These are phyloP conservation scores for Stenodema calcarata DNA, from an alignment of 2,888 invertebrate species.

Conservation along the genomic window DNA sequence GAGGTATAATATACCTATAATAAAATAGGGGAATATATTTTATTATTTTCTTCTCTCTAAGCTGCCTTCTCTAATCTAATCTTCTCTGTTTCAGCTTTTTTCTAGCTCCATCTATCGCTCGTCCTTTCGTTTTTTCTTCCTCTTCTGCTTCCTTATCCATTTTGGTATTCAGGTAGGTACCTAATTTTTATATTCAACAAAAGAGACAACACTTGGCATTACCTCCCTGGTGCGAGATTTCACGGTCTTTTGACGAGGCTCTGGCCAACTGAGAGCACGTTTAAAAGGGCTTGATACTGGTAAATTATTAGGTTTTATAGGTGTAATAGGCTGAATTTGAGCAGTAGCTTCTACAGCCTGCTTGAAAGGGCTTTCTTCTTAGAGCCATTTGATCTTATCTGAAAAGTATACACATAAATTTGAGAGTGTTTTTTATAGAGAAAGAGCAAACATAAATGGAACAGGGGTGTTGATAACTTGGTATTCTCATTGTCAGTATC, in stretches of 20 bases:
- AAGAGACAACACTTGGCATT: constrained; percentile 33
- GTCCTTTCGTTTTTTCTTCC: constrained; percentile 15
- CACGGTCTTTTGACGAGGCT: neutral
- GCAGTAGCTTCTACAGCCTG: constrained; percentile 23
- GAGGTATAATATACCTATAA: neutral
- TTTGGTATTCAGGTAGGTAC: constrained; percentile 37
- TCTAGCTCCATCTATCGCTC: constrained; percentile 14
- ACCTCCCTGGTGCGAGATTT: constrained; percentile 30
- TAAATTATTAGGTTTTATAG: constrained; percentile 15
- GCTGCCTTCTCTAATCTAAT: no score
- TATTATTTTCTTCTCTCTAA: constrained; percentile 39
- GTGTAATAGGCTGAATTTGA: neutral
- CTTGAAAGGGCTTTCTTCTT: no score
- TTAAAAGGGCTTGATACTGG: constrained; percentile 38
- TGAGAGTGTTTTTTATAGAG: no score
- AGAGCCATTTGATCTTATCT: no score
- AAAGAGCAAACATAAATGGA: no score
- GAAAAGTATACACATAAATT: no score
- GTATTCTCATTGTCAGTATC: neutral
- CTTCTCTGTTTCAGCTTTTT: constrained; percentile 23
- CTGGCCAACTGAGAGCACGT: constrained; percentile 20
- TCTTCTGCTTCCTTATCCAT: constrained; percentile 27
- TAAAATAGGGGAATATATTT: neutral
- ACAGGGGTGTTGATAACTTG: neutral
- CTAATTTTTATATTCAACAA: constrained; percentile 25